Base-by-base conservation (phyloP, 2,888 invertebrate genomes). In the Lasioglossum pauxillum region DNA sequence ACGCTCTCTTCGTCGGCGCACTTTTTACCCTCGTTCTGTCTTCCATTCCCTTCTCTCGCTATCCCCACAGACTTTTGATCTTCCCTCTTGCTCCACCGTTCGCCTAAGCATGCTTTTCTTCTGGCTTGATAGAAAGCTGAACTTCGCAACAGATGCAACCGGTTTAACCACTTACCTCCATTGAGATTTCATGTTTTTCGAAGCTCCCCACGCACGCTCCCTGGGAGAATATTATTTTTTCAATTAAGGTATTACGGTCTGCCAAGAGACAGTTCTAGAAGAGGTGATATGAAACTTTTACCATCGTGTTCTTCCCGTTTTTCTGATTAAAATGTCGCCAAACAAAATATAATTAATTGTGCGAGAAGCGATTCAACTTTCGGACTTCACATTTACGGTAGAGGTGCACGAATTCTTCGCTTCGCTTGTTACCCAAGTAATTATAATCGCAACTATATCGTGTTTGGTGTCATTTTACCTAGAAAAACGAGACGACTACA, bases 91-190 rank as follows among this genome's bases (percentile, higher is more conserved):
- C 46, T 46, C 57, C 60, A 81, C 79, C 41, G 69, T 60, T 31
- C 49, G 35, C 73, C 27, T 38, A 35, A 69, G n/a, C 83, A 31
- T 64, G 16, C 72, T 78, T 27, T 49, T 73, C 73, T 75, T 60
- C 53, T 71, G 14, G 76, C 53, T 38, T 35, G 41, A 23, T 64
- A 31, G 77, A 78, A 86, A 85, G 77, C 82, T 41, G 64, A 80
- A 82, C 74, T 78, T 82, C 38, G 75, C 75, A 69, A 78, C 72
- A 64, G 77, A 80, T 77, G 67, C 75, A 73, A 82, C 75, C 69
- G 31, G 81, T 82, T 82, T 72, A 85, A 46, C 75, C 83, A 77
- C 80, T 83, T 85, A 73, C 67, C 84, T 75, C 81, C n/a, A 67
- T 5, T 46, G 69, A 71, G 76, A 81, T 86, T 83, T 79, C 72